phyloP scores from a whole-genome alignment of 2,113 vertebrate genomes.

The Anser cygnoides region DNA sequence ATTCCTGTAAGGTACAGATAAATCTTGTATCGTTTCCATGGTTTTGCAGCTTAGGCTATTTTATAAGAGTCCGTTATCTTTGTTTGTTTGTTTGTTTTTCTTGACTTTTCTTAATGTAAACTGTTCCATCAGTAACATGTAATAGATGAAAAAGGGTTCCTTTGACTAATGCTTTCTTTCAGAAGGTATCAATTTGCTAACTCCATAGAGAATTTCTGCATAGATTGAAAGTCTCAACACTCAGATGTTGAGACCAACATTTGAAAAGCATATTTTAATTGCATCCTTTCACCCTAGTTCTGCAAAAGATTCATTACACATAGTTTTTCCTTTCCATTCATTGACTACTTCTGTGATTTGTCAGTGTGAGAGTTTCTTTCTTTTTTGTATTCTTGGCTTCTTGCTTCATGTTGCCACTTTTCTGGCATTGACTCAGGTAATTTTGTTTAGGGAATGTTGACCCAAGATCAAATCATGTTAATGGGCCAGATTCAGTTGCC shows the following conservation, averaged over 20 bases:
- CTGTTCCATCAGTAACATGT: neutral
- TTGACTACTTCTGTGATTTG: neutral
- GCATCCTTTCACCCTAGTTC: conserved; percentile 43
- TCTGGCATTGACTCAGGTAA: neutral
- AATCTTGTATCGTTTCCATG: neutral
- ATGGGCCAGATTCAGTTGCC: neutral
- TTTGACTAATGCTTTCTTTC: conserved; percentile 49
- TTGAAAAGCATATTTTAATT: conserved; percentile 41
- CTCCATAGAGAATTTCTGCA: conserved; percentile 38
- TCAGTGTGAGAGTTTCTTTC: neutral
- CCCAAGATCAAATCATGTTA: conserved; percentile 4
- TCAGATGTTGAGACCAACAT: neutral
- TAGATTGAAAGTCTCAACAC: conserved; percentile 65
- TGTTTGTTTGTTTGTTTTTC: neutral
- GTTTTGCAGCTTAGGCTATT: neutral
- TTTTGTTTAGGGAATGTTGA: conserved; percentile 24
- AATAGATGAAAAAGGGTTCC: conserved; percentile 34
- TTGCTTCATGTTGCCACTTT: neutral
- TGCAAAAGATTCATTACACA: conserved; percentile 41
- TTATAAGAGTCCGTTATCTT: neutral
- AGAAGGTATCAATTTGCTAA: conserved; percentile 28
- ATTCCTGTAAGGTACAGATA: neutral
- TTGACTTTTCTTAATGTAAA: neutral
- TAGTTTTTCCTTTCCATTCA: conserved; percentile 14
- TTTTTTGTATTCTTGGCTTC: neutral